Percentiles rank a stretch among this genome's conserved stretches.
phyloP scores from a whole-genome alignment of 2,797 vertebrate species.

The Cuculus canorus region DNA sequence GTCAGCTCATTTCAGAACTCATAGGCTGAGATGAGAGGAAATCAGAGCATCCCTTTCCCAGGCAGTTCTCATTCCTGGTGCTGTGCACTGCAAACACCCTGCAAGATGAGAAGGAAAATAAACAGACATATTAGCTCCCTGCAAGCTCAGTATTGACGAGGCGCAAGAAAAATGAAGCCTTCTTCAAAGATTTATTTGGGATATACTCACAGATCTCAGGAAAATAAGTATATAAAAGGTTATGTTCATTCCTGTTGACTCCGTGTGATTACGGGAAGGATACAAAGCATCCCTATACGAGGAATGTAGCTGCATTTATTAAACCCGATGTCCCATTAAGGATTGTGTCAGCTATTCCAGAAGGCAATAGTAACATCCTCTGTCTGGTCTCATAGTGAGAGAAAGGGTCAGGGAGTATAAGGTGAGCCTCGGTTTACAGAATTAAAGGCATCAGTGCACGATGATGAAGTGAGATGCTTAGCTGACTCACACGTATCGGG shows the following conservation, averaged over 20 bases:
- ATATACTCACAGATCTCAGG: not conserved
- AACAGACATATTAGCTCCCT: not conserved
- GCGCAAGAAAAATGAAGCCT: not conserved
- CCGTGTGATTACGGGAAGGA: not conserved
- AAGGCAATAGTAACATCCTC: not conserved
- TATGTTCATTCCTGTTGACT: not conserved
- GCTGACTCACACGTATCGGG: not conserved
- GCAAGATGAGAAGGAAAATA: not conserved
- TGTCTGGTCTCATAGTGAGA: not conserved
- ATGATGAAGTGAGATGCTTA: not conserved
- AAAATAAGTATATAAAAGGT: not conserved
- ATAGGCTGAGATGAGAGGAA: not conserved
- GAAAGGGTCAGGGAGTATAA: not conserved
- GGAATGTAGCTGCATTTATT: not conserved
- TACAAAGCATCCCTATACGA: not conserved
- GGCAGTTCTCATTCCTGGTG: not conserved
- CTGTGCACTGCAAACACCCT: not conserved
- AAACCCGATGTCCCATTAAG: not conserved
- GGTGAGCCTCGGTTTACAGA: not conserved
- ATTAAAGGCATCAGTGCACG: not conserved
- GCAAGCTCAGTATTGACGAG: not conserved
- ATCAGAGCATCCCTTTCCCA: not conserved
- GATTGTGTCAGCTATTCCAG: not conserved
- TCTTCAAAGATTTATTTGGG: not conserved
- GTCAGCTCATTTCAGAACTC: not conserved